These are phyloP conservation scores for Dolichoris vasculosae DNA, from an alignment of 1,140 invertebrate genomes.

Conservation along the genomic window DNA sequence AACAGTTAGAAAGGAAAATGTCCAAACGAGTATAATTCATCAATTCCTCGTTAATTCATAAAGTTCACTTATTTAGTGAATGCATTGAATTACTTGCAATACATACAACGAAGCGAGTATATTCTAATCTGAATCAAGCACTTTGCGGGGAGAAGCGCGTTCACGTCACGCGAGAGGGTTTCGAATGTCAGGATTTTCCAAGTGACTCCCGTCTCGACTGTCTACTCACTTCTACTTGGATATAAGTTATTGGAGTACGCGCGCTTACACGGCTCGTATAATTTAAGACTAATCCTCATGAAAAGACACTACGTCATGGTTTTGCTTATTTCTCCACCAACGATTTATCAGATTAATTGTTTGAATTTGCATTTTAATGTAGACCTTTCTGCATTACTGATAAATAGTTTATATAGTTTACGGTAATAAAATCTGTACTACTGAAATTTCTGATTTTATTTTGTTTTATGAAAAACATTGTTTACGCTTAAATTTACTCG, in stretches of 20 bases:
- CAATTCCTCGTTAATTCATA: background rate
- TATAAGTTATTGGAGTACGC: background rate
- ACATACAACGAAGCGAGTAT: background rate
- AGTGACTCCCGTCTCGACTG: constrained; percentile 3
- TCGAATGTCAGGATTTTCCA: constrained; percentile 39
- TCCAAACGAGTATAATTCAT: background rate
- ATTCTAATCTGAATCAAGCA: background rate
- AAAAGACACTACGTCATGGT: constrained; percentile 32
- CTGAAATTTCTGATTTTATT: background rate
- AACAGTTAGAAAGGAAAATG: background rate
- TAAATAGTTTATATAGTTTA: no score
- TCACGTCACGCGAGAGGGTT: constrained; percentile 23
- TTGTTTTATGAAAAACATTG: background rate
- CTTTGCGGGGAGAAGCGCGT: background rate
- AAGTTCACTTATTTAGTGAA: background rate
- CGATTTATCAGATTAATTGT: constrained; percentile 24
- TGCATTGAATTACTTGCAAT: background rate
- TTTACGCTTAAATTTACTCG: no score
- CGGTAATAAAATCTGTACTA: background rate
- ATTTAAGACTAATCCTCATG: constrained; percentile 12
- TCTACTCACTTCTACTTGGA: background rate
- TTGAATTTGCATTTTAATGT: constrained; percentile 32
- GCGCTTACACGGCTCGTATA: background rate
- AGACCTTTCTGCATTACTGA: background rate
- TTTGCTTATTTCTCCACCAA: constrained; percentile 4